Conservation (phyloP, 1,140 invertebrate genomes). For the Neuroterus valhalla region DNA sequence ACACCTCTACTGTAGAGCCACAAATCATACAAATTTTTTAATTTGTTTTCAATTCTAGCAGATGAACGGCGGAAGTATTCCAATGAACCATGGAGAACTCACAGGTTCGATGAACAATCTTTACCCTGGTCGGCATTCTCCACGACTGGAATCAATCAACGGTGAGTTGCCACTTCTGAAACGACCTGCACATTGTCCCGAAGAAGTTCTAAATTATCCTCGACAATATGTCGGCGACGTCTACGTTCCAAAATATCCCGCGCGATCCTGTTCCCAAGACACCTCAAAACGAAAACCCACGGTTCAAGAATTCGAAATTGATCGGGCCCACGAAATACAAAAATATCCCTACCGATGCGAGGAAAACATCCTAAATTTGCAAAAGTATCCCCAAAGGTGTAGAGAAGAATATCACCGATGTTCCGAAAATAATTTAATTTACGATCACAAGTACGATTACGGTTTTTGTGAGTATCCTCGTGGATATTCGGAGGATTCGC, state of each 20-base stretch:
- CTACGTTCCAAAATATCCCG: slow-evolving; percentile 40
- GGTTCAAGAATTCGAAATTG: slow-evolving; percentile 26
- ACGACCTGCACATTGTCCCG: slow-evolving; percentile 52
- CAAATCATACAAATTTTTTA: too few relatives aligned
- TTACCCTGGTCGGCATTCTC: slow-evolving; percentile 61
- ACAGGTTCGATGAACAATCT: slow-evolving; percentile 71
- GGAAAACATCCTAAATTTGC: slow-evolving; percentile 49
- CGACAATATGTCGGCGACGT: slow-evolving; percentile 48
- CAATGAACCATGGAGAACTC: slow-evolving; percentile 60
- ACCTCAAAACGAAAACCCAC: slow-evolving; percentile 36
- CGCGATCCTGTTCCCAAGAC: not conserved
- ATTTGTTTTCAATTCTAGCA: slow-evolving; percentile 46
- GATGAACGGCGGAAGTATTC: slow-evolving; percentile 65
- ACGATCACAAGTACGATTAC: slow-evolving; percentile 61
- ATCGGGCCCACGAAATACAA: slow-evolving; percentile 11
- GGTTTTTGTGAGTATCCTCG: slow-evolving; percentile 66
- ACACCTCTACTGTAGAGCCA: too few relatives aligned
- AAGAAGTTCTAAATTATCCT: slow-evolving; percentile 58
- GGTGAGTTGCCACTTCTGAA: slow-evolving; percentile 69
- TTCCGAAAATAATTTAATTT: slow-evolving; percentile 65
- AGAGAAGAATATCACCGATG: slow-evolving; percentile 69
- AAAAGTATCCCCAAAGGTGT: slow-evolving; percentile 70
- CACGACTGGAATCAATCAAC: slow-evolving; percentile 69
- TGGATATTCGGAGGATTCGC: slow-evolving; percentile 62
- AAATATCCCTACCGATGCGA: slow-evolving; percentile 36